A percentile compares a stretch with the other conserved stretches of the same genome.
Evolutionary conservation across 2,113 vertebrate species (phyloP).

Genomic region (Hepsetus odoe): DNA sequence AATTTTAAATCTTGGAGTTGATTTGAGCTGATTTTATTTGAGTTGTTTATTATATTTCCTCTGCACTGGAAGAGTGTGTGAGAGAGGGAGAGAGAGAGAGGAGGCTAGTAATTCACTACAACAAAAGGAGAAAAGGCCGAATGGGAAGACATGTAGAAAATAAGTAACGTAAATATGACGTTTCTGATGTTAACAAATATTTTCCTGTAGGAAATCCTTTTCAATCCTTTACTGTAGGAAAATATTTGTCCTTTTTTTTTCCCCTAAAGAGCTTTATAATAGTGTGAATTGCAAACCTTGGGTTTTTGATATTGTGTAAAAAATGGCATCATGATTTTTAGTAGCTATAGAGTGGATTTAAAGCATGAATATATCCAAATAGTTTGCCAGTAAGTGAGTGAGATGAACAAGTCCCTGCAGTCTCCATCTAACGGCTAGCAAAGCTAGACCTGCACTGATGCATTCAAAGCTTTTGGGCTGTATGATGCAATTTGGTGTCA

Average conservation of each 20-base stretch:
- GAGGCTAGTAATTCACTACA: slow-evolving; percentile 37
- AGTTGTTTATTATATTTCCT: background rate
- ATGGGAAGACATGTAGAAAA: no score
- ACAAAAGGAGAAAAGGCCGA: slow-evolving; percentile 37
- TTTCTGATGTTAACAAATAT: no score
- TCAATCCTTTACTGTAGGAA: no score
- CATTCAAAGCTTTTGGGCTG: background rate
- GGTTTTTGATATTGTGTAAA: no score
- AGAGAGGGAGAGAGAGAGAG: background rate
- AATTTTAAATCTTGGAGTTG: background rate
- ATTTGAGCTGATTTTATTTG: background rate
- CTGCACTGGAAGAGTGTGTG: background rate
- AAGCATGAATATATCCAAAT: background rate
- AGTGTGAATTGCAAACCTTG: no score
- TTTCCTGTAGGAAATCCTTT: no score
- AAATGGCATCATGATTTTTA: background rate
- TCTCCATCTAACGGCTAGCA: background rate
- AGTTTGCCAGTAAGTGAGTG: background rate
- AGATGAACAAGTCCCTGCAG: background rate
- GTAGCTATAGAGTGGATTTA: background rate
- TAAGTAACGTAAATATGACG: no score
- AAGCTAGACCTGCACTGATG: background rate
- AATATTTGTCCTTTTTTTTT: no score
- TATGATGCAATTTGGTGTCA: slow-evolving; percentile 5
- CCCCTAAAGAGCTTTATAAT: no score